phyloP scores from a whole-genome alignment of 2,888 invertebrate species.

The Anodontia alba region DNA sequence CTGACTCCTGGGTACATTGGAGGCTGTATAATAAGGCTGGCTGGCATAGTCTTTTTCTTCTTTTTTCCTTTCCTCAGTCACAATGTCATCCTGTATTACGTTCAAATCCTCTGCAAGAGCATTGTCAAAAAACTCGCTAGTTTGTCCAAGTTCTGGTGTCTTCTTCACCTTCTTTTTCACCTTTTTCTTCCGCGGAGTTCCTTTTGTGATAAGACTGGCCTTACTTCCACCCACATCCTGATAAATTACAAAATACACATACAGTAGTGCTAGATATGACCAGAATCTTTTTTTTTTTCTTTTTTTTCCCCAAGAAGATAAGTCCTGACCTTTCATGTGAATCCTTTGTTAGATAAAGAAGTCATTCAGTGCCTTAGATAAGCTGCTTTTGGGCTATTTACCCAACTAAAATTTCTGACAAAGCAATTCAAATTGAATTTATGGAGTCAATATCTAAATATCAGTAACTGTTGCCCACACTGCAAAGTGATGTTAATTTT shows the following conservation, averaged over 20 bases:
- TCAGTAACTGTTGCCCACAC: no score
- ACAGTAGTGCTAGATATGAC: no score
- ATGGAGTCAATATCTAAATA: no score
- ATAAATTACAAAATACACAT: conserved; percentile 10
- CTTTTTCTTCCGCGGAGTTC: conserved; percentile 72
- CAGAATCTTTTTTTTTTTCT: no score
- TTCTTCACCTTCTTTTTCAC: conserved; percentile 72
- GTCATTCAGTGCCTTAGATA: no score
- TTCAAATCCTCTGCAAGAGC: conserved; percentile 74
- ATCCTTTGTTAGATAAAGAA: no score
- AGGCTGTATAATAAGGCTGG: conserved; percentile 64
- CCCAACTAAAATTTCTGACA: no score
- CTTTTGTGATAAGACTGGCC: conserved; percentile 73
- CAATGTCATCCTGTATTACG: conserved; percentile 76
- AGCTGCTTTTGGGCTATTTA: no score
- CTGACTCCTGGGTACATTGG: conserved; percentile 70
- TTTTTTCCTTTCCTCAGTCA: conserved; percentile 47
- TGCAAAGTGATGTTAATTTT: no score
- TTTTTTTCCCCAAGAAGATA: no score
- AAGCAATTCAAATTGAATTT: no score
- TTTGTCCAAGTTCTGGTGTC: conserved; percentile 40
- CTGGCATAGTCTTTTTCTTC: conserved; percentile 55
- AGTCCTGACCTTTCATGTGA: no score
- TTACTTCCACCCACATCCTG: conserved; percentile 78
- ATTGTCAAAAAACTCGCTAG: conserved; percentile 69